A percentile compares a stretch with the other conserved stretches of the same genome.
Evolutionary conservation across 2,797 vertebrate genomes (phyloP).

Genomic region (Buceros bicornis): DNA sequence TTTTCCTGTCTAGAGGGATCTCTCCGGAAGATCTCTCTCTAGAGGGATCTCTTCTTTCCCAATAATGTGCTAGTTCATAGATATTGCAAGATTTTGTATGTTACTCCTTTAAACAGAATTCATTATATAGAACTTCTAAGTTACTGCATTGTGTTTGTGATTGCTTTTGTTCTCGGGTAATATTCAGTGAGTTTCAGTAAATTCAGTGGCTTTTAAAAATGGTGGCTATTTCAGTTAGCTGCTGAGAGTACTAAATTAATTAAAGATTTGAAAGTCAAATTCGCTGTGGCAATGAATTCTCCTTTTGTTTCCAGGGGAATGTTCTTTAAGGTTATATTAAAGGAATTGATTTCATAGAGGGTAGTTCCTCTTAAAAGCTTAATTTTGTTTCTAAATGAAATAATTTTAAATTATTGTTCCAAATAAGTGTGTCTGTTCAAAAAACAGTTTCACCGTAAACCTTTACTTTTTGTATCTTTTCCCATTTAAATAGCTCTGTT

Average conservation of each 20-base stretch:
- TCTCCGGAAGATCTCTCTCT: not conserved
- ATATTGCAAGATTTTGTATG: not conserved
- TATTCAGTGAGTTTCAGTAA: not conserved
- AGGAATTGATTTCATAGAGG: not conserved
- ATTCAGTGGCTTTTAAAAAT: not conserved
- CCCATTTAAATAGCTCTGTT: not conserved
- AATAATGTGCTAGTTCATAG: not conserved
- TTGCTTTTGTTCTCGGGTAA: not conserved
- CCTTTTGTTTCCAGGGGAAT: not conserved
- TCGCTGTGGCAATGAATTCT: not conserved
- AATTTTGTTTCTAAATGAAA: not conserved
- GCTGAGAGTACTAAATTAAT: not conserved
- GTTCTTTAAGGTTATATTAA: not conserved
- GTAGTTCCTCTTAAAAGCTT: not conserved
- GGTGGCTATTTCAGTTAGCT: not conserved
- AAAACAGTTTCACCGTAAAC: not conserved
- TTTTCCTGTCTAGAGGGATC: not conserved
- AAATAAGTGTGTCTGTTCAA: not conserved
- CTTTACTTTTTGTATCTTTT: not conserved
- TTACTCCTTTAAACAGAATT: not conserved
- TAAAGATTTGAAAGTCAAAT: not conserved
- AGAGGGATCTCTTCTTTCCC: not conserved
- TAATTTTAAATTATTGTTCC: not conserved
- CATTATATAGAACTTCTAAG: not conserved
- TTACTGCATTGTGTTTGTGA: not conserved